Evolutionary conservation across 2,888 invertebrate species (phyloP), one percentile per base, ranked within the genome.

Genomic region (Anticlea derivata): DNA sequence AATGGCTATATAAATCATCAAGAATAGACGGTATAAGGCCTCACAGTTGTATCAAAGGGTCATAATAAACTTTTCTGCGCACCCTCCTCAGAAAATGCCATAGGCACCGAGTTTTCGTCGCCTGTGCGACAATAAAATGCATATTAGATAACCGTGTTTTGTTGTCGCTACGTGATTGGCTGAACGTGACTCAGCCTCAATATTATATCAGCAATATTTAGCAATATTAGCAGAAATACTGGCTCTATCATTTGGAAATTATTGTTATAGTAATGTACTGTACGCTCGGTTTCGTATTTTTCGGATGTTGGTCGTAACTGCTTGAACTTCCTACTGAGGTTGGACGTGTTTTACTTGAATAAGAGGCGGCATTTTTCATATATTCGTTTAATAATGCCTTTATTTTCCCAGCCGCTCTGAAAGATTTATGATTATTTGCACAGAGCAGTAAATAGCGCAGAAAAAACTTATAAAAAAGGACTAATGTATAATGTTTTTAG

Each of bases 71-170:
- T 65, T 61, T 68, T 73, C 46, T 80, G 73, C 75, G 37, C 51
- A 70, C 82, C 41, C 54, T 82, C 68, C 79, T 30, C 34, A 43
- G 58, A 60, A 62, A 68, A 66, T 71, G 71, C 68, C 65, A 63
- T 61, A 60, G 60, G 63, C 59, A 46, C 68, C 57, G 60, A 70
- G 73, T 73, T 78, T 72, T 75, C 74, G 77, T 73, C 75, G 73
- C 73, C 70, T 67, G 73, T 73, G 77, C 73, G 68, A 78, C 83
- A 85, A 82, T 86, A 86, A 86, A 86, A 89, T 88, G 87, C 87
- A 88, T 89, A 88, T 87, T 87, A 87, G 80, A 88, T 86, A 86
- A 83, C 77, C 64, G 69, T 86, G 77, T 86, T 89, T 88, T 89
- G 89, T 86, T 71, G 80, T 66, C 66, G 52, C 72, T 76, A 86